Base-by-base conservation (phyloP, 2,888 invertebrate species). In the Megaustenia siamemsis region DNA sequence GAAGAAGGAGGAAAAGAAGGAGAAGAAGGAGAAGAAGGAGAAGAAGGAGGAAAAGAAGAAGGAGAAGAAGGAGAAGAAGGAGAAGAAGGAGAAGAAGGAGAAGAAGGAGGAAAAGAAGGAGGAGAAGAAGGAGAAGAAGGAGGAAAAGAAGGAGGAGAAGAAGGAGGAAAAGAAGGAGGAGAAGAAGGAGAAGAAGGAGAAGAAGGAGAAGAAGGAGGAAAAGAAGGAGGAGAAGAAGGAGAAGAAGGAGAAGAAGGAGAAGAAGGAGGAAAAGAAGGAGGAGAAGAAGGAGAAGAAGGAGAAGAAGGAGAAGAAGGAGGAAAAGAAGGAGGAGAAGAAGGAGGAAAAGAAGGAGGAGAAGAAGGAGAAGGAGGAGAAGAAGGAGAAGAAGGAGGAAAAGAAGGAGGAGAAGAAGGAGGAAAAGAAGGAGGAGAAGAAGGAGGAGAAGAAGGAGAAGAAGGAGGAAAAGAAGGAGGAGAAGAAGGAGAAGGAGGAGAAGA, bases 1-100 rank as follows among this genome's bases (percentile, higher is more conserved):
- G 68, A 32, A 66, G 68, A 66, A 40, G 73, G 35, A 73, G 73
- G 35, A 40, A 38, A 73, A 73, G 73, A 73, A 38, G 38, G n/a
- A 38, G 38, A 73, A 35, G 38, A 35, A 38, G 73, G 15, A 40
- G 73, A 43, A 43, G 43, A 43, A 43, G 75, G 15, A 38, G 40
- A 45, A 10, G 40, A 45, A 12, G 21, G 21, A 0, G 18, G 28
- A 45, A 3, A 4, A 21, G 49, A 75, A 21, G 21, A 45, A 15
- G 40, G 28, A 18, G 43, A 45, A 40, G 43, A 75, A 40, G 21
- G 28, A 18, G 49, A 10, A 75, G 28, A 28, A 5, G 10, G 21
- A 40, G 4, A n/a, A 40, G 28, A 45, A 12, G 28, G 28, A 43
- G 66, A 1, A 4, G 71, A 45, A 82, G 35, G 32, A 8, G 38